phyloP scores from a whole-genome alignment of 1,140 invertebrate species.

The Drosophila simulans region DNA sequence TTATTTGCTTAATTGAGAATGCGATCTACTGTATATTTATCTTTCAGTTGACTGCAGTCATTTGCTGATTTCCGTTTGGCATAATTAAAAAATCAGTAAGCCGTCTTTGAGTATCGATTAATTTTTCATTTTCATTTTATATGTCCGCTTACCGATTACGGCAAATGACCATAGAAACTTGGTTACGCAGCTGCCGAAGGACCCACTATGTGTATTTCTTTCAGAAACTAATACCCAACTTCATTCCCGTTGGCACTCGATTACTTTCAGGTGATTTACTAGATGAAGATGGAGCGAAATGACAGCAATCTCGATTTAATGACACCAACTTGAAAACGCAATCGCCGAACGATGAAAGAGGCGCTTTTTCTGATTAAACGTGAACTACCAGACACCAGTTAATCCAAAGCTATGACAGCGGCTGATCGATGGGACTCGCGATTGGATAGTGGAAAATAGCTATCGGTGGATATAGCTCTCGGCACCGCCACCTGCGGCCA shows the following conservation, averaged over 20 bases:
- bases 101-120: not conserved
- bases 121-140: not conserved
- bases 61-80: not conserved
- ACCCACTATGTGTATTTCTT: not conserved
- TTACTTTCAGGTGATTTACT: not conserved
- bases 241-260: too few relatives aligned
- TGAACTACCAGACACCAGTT: not conserved
- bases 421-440: slow-evolving; percentile 16
- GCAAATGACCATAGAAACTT: not conserved
- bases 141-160: not conserved
- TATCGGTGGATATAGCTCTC: too few relatives aligned
- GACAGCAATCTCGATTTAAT: slow-evolving; percentile 6
- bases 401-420: slow-evolving; percentile 8
- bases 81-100: not conserved
- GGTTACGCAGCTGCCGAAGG: not conserved
- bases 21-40: too few relatives aligned
- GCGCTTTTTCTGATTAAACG: too few relatives aligned
- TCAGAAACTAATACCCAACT: not conserved
- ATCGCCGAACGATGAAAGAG: slow-evolving; percentile 3
- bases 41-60: slow-evolving; percentile 3
- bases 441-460: not conserved
- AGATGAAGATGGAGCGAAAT: not conserved
- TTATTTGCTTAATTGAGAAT: not conserved
- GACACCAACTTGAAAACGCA: not conserved
- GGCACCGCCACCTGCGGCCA: slow-evolving; percentile 19